Conservation (phyloP, 2,888 invertebrate species). For the Drosophila leonis region DNA sequence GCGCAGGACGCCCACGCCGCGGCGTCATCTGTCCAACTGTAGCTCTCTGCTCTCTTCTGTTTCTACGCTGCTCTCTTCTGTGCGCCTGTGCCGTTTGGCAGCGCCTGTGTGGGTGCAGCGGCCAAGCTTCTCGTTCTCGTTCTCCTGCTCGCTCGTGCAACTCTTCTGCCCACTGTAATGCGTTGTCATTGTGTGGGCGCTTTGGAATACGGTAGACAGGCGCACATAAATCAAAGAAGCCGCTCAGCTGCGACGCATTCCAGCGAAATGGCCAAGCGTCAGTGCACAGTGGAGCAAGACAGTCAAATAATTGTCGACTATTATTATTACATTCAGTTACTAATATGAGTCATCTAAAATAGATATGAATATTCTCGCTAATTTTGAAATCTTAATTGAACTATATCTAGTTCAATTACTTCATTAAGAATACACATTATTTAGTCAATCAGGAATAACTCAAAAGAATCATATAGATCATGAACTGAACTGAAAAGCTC, state of each 20-base stretch:
- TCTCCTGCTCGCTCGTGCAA: not conserved
- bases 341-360: too few relatives aligned
- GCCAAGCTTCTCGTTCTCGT: conserved; percentile 3
- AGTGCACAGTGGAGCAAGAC: conserved; percentile 28
- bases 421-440: too few relatives aligned
- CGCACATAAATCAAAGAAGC: conserved; percentile 57
- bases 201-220: conserved; percentile 63
- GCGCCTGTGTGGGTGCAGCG: conserved; percentile 65
- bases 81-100: conserved; percentile 67
- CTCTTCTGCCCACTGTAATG: conserved; percentile 12
- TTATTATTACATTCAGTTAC: not conserved
- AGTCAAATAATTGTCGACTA: not conserved
- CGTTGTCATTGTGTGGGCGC: conserved; percentile 67
- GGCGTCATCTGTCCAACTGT: conserved; percentile 7
- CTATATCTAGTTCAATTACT: not conserved
- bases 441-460: not conserved
- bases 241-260: conserved; percentile 37
- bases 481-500: too few relatives aligned
- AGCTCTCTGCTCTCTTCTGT: conserved; percentile 2
- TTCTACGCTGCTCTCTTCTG: conserved; percentile 30
- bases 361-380: too few relatives aligned
- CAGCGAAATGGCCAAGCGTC: conserved; percentile 35
- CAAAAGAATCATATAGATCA: not conserved
- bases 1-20: conserved; percentile 55
- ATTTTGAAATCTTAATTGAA: too few relatives aligned